A percentile compares a stretch with the other conserved stretches of the same genome.
Evolutionary conservation across 2,113 vertebrate genomes (phyloP).

Genomic region (Scortum barcoo): DNA sequence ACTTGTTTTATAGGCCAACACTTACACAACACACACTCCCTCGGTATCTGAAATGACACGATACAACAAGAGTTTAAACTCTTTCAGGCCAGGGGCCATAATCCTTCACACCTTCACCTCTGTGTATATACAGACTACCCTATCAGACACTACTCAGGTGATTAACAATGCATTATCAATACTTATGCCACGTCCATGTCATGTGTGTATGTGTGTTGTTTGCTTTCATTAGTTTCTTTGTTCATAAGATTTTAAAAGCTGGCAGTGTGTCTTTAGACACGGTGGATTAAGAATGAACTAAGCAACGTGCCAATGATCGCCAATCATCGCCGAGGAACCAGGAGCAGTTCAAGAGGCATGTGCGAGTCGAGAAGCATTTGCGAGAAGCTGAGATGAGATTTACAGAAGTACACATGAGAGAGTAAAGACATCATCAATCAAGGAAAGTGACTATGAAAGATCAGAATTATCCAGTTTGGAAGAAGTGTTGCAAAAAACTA

Average conservation of each 20-base stretch:
- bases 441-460: background rate
- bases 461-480: background rate
- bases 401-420: background rate
- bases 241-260: background rate
- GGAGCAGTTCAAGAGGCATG: background rate
- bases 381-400: too few relatives aligned
- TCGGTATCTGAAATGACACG: background rate
- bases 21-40: constrained; percentile 14
- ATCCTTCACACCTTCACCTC: constrained; percentile 7
- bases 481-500: background rate
- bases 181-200: background rate
- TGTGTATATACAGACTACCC: background rate
- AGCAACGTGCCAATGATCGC: background rate
- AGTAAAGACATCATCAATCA: background rate
- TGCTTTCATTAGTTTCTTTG: background rate
- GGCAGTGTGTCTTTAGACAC: background rate
- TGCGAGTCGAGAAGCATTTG: background rate
- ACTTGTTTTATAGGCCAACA: background rate
- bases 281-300: background rate
- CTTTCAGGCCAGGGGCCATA: background rate
- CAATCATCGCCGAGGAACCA: background rate
- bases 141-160: constrained; percentile 4
- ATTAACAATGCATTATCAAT: background rate
- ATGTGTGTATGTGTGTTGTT: too few relatives aligned
- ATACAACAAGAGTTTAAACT: background rate